A percentile compares a stretch with the other conserved stretches of the same genome.
Evolutionary conservation across 2,113 vertebrate species (phyloP).

Genomic region (Brachirus orientalis): DNA sequence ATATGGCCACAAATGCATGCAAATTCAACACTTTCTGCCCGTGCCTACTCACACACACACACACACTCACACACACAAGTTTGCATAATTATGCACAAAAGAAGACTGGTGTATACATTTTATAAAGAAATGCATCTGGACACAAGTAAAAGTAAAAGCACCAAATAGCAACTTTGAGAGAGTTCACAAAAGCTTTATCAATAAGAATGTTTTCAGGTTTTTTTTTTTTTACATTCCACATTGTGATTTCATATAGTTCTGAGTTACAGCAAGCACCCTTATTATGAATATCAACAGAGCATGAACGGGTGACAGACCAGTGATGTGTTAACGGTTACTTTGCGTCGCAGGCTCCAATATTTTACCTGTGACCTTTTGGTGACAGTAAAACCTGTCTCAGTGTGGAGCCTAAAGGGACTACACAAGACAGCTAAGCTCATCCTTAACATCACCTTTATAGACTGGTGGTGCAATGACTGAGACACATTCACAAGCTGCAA

Average conservation of each 20-base stretch:
- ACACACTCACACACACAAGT: not conserved
- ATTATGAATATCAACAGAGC: slow-evolving; percentile 11
- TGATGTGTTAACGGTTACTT: slow-evolving; percentile 26
- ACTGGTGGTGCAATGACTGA: not conserved
- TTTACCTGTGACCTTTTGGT: slow-evolving; percentile 34
- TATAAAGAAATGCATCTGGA: too few relatives aligned
- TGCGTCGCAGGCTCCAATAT: slow-evolving; percentile 17
- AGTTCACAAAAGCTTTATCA: too few relatives aligned
- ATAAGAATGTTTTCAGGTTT: too few relatives aligned
- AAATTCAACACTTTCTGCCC: slow-evolving; percentile 33
- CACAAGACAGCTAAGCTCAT: not conserved
- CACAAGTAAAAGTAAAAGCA: too few relatives aligned
- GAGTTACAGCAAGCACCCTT: not conserved
- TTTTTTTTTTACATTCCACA: slow-evolving; percentile 2
- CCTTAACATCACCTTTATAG: not conserved
- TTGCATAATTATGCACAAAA: not conserved
- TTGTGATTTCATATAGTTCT: not conserved
- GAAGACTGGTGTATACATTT: slow-evolving; percentile 12
- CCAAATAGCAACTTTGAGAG: too few relatives aligned
- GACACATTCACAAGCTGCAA: not conserved
- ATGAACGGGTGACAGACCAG: slow-evolving; percentile 15
- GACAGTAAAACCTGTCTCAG: slow-evolving; percentile 17
- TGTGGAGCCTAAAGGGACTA: not conserved
- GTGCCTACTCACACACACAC: not conserved
- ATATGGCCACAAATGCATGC: slow-evolving; percentile 26